phyloP scores from a whole-genome alignment of 2,113 vertebrate species.

The Ceyx margarethae region DNA sequence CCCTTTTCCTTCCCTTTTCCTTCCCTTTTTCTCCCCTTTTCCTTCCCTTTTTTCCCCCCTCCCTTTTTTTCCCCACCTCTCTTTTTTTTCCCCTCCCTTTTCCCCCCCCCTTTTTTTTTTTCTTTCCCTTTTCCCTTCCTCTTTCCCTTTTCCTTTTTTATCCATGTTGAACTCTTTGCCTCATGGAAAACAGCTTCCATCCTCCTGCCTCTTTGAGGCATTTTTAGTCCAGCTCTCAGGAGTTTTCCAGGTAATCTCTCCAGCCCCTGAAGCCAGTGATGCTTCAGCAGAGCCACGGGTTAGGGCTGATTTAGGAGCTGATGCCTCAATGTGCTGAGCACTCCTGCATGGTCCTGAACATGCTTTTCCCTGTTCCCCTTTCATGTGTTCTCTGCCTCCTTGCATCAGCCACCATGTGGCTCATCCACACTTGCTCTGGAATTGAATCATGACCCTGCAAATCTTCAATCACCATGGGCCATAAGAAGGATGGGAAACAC shows the following conservation, averaged over 20 bases:
- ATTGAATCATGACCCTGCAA: slow-evolving; percentile 15
- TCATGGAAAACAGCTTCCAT: background rate
- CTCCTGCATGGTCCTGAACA: background rate
- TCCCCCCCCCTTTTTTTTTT: too few species aligned
- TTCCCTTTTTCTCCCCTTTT: too few species aligned
- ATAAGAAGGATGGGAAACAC: background rate
- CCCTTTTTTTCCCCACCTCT: too few species aligned
- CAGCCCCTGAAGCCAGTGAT: background rate
- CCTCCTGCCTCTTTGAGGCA: fast-evolving
- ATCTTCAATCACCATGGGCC: background rate
- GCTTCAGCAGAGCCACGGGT: background rate
- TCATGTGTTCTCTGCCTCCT: background rate
- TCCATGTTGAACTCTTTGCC: background rate
- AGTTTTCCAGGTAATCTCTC: background rate
- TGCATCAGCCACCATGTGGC: background rate
- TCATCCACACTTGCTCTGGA: background rate
- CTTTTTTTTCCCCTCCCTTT: too few species aligned
- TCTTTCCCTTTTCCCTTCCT: too few species aligned
- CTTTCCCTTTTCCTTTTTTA: too few species aligned
- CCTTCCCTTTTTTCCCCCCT: too few species aligned
- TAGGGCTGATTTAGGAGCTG: background rate
- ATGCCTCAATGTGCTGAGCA: background rate
- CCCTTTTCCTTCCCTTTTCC: too few species aligned
- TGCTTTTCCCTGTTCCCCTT: background rate
- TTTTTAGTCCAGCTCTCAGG: background rate